Conservation (phyloP, 2,113 vertebrate genomes). For the Hippopotamus amphibius region DNA sequence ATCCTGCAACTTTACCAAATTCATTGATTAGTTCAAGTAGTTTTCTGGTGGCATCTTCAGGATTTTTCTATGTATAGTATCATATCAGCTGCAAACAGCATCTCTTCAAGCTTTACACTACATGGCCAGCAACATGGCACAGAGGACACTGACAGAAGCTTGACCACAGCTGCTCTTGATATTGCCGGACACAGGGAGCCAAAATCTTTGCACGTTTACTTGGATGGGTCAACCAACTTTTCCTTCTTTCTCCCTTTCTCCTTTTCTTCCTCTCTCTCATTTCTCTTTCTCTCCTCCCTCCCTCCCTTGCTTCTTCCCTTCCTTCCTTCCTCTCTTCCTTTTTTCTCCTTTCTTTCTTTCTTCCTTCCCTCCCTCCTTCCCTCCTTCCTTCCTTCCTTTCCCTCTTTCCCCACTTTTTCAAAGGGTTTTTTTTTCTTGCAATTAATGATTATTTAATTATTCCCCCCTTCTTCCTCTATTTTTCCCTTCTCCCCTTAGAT, state of each 20-base stretch:
- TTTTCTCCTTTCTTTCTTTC: background rate
- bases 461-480: background rate
- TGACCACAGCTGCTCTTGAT: background rate
- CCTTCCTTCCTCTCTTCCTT: too few species aligned
- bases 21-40: too few species aligned
- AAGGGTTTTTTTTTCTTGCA: background rate
- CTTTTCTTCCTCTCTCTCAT: background rate
- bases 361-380: accelerated
- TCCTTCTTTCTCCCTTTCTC: background rate
- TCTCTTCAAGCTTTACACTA: background rate
- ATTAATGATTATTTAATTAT: background rate
- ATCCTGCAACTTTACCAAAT: too few species aligned
- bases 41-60: too few species aligned
- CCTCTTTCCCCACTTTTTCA: background rate
- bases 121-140: background rate
- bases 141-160: background rate
- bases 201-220: background rate
- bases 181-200: too few species aligned
- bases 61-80: too few species aligned
- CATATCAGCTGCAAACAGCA: too few species aligned
- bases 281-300: background rate
- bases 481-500: background rate
- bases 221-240: background rate
- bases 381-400: too few species aligned
- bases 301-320: accelerated